Conservation (phyloP, 2,113 vertebrate species). For the Casuarius casuarius region DNA sequence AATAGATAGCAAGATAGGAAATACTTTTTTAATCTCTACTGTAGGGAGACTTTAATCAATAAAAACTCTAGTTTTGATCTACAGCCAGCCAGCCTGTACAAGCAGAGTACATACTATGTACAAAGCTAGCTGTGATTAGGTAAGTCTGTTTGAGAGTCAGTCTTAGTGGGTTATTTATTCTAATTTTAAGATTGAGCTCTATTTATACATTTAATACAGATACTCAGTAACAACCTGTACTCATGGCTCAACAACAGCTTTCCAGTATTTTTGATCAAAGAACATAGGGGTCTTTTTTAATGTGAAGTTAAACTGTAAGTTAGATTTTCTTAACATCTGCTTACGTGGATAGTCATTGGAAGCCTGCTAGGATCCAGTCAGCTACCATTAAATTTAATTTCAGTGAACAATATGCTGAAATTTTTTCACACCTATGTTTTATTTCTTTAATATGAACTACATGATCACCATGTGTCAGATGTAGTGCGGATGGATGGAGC, state of each 20-base stretch:
- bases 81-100: background rate
- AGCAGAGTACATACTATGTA: background rate
- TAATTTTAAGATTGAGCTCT: background rate
- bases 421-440: background rate
- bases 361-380: accelerated
- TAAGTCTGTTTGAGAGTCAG: background rate
- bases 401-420: background rate
- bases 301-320: background rate
- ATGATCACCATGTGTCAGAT: background rate
- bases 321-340: background rate
- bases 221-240: background rate
- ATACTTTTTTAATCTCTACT: slow-evolving; percentile 44
- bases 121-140: background rate
- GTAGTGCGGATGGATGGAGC: background rate
- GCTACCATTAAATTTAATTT: background rate
- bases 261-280: background rate
- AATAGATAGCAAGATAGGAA: slow-evolving; percentile 44
- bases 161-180: background rate
- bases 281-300: background rate
- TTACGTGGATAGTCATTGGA: background rate
- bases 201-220: background rate
- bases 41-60: slow-evolving; percentile 55
- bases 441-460: background rate
- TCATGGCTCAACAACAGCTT: background rate
- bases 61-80: slow-evolving; percentile 41